phyloP scores from a whole-genome alignment of 2,888 invertebrate species.

The Megastigmus dorsalis region DNA sequence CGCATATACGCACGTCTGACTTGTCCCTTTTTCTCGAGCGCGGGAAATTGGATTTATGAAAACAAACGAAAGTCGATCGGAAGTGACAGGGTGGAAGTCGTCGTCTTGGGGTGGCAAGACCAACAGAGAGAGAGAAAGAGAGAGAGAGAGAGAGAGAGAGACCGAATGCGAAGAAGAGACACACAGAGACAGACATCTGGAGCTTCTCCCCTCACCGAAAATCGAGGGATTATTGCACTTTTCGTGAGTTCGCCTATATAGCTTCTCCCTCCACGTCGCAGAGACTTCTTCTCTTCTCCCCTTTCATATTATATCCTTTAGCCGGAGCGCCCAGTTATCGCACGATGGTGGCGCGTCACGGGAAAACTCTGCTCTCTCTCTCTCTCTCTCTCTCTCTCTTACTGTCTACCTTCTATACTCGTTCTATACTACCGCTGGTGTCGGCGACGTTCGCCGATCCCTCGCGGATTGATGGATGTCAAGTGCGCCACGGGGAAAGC shows the following conservation, averaged over 20 bases:
- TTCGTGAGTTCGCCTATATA: constrained; percentile 37
- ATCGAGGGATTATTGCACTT: constrained; percentile 61
- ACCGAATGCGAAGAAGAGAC: too few species aligned
- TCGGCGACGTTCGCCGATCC: background rate
- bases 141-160: constrained; percentile 27
- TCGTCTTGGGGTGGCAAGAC: too few species aligned
- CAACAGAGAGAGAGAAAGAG: constrained; percentile 32
- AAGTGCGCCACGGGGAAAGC: background rate
- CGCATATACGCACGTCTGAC: background rate
- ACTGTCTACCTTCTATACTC: too few species aligned
- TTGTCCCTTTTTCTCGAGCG: background rate
- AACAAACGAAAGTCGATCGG: constrained; percentile 57
- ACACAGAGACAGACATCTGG: constrained; percentile 27
- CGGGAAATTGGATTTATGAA: constrained; percentile 60
- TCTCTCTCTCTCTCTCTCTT: too few species aligned
- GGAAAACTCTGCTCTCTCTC: too few species aligned
- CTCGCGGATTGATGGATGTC: constrained; percentile 47
- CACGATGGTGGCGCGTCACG: too few species aligned
- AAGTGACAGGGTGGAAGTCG: constrained; percentile 54
- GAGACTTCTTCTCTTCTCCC: too few species aligned
- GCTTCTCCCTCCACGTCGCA: constrained; percentile 38
- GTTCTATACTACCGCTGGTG: too few species aligned
- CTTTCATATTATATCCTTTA: too few species aligned
- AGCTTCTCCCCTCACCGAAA: constrained; percentile 24
- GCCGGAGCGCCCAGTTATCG: constrained; percentile 5